Evolutionary conservation across 1,140 invertebrate species (phyloP).

Genomic region (Drosophila repletoides): DNA sequence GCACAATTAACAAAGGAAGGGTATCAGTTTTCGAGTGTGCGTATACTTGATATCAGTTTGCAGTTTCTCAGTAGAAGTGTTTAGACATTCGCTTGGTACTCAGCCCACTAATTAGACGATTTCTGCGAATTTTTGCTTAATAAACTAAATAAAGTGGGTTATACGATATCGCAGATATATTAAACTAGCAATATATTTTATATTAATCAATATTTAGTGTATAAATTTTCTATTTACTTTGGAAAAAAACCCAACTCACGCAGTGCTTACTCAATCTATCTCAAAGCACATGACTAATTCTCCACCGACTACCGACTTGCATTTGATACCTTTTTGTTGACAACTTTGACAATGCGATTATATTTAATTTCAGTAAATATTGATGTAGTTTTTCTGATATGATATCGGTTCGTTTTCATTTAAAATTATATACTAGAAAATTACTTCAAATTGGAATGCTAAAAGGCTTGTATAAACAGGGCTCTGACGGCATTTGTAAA

Average conservation of each 20-base stretch:
- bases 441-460: conserved; percentile 19
- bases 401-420: conserved; percentile 45
- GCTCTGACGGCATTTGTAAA: too few relatives aligned
- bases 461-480: neutral
- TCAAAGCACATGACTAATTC: conserved; percentile 59
- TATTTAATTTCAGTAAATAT: conserved; percentile 64
- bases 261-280: conserved; percentile 16
- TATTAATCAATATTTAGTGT: too few relatives aligned
- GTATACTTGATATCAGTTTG: neutral
- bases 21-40: neutral
- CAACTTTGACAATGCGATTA: conserved; percentile 64
- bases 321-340: conserved; percentile 41
- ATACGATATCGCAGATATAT: neutral
- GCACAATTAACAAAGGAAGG: neutral
- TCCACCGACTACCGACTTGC: conserved; percentile 14
- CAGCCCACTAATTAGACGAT: too few relatives aligned
- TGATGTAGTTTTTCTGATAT: conserved; percentile 48
- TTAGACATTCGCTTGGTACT: too few relatives aligned
- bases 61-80: neutral
- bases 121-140: too few relatives aligned
- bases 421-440: neutral
- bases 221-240: neutral
- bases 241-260: conserved; percentile 7
- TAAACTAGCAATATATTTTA: too few relatives aligned
- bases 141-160: too few relatives aligned